Evolutionary conservation across 53 echinoderm and acorn worm species (phyloP).

Genomic region (Stichopus horrens): DNA sequence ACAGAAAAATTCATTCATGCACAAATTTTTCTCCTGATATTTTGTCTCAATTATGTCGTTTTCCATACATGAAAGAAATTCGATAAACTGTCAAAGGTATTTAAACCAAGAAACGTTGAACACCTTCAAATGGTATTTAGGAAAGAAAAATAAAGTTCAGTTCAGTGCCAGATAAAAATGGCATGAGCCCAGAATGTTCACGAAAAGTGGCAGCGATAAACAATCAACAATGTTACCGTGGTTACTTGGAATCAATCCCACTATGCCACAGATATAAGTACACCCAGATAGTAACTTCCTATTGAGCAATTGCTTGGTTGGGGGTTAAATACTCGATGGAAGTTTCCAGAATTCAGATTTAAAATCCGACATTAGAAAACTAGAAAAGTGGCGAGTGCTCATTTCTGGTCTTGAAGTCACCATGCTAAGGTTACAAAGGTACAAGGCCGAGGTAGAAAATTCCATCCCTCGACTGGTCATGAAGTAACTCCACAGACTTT

Average conservation of each 20-base stretch:
- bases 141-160: not conserved
- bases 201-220: not conserved
- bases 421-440: not conserved
- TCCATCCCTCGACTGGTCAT: too few relatives aligned
- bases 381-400: not conserved
- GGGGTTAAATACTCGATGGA: not conserved
- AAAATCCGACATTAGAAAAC: too few relatives aligned
- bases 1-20: too few relatives aligned
- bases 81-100: not conserved
- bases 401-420: not conserved
- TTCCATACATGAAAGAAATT: not conserved
- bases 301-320: not conserved
- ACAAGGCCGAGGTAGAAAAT: too few relatives aligned
- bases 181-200: not conserved
- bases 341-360: too few relatives aligned
- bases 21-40: too few relatives aligned
- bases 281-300: not conserved
- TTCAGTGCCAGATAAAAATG: not conserved
- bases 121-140: not conserved
- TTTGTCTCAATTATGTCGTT: too few relatives aligned
- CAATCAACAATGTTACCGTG: not conserved
- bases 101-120: not conserved
- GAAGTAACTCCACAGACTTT: too few relatives aligned
- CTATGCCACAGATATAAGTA: not conserved
- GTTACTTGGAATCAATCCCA: not conserved